phyloP scores from a whole-genome alignment of 2,888 invertebrate genomes.

The Leptopterna dolabrata region DNA sequence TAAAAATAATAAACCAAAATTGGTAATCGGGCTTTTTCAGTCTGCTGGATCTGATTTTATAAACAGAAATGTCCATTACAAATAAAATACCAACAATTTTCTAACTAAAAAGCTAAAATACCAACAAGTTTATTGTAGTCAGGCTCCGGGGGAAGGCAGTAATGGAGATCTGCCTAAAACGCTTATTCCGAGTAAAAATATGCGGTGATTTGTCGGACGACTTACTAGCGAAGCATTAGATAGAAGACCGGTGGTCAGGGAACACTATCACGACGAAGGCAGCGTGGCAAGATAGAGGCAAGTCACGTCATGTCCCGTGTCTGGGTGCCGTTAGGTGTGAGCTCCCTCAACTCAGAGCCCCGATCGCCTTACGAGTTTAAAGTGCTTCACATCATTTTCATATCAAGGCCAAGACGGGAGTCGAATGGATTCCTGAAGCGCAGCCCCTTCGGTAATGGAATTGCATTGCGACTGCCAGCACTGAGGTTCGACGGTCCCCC shows the following conservation, averaged over 20 bases:
- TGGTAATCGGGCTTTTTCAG: too few species aligned
- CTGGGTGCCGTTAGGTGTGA: conserved; percentile 10
- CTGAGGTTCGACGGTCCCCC: too few species aligned
- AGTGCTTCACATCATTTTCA: conserved; percentile 2
- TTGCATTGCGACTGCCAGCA: too few species aligned
- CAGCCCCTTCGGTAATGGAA: too few species aligned
- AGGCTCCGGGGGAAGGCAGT: too few species aligned
- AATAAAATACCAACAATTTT: too few species aligned
- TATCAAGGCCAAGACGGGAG: conserved; percentile 12
- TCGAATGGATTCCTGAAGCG: too few species aligned
- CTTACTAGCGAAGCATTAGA: background rate
- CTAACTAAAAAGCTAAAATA: too few species aligned
- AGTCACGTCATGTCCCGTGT: conserved; percentile 28
- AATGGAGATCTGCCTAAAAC: background rate
- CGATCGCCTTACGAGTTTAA: background rate
- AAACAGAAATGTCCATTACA: too few species aligned
- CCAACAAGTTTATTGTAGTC: too few species aligned
- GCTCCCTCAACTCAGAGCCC: background rate
- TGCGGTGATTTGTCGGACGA: conserved; percentile 24
- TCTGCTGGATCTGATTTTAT: too few species aligned
- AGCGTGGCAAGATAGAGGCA: conserved; percentile 2
- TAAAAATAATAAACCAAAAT: too few species aligned
- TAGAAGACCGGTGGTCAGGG: conserved; percentile 27
- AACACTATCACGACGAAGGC: conserved; percentile 6
- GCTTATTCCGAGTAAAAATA: conserved; percentile 24